These are phyloP conservation scores for Nemotelus pantherinus DNA, from an alignment of 2,888 invertebrate species.

Conservation along the genomic window DNA sequence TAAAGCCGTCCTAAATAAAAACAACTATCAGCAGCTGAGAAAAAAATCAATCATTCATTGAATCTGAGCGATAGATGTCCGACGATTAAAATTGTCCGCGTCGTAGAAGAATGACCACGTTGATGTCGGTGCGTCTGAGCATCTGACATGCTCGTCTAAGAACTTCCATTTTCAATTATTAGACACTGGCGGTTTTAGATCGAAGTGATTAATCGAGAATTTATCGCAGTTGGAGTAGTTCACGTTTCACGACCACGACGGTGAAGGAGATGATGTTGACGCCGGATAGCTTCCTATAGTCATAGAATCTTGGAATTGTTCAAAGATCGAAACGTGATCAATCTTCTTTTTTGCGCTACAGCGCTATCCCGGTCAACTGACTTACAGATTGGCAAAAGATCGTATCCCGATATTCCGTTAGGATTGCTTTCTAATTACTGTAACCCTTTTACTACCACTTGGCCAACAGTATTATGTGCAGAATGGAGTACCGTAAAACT, in stretches of 20 bases:
- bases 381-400: background rate
- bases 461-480: background rate
- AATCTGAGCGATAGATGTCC: conserved; percentile 6
- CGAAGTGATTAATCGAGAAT: conserved; percentile 38
- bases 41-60: conserved; percentile 14
- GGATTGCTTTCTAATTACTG: conserved; percentile 41
- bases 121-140: conserved; percentile 1
- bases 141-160: background rate
- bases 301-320: conserved; percentile 1
- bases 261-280: background rate
- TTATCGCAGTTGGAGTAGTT: conserved; percentile 35
- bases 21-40: background rate
- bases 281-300: background rate
- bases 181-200: conserved; percentile 33
- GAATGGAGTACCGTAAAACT: conserved; percentile 4
- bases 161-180: conserved; percentile 21
- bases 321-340: conserved; percentile 30
- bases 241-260: conserved; percentile 16
- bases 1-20: background rate
- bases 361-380: background rate
- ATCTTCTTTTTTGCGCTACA: conserved; percentile 18
- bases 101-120: background rate
- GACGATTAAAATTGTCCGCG: conserved; percentile 9
- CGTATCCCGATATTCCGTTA: conserved; percentile 29
- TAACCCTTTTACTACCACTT: conserved; percentile 8